Evolutionary conservation across 1,140 invertebrate species (phyloP).

Genomic region (Tetramorium alpestre): DNA sequence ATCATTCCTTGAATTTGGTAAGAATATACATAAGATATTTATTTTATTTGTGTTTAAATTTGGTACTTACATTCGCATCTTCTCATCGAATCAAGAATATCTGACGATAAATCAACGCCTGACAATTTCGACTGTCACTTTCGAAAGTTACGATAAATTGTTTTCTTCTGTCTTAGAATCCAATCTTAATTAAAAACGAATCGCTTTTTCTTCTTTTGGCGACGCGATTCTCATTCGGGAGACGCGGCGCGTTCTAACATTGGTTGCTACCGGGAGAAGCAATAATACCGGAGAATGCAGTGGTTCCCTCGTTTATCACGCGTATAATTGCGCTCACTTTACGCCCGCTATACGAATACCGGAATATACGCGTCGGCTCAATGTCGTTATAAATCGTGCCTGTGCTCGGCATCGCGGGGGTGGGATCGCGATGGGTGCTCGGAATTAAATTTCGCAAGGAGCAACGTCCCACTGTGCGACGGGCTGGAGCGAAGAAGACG

Average conservation of each 20-base stretch:
- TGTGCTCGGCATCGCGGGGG: slow-evolving; percentile 4
- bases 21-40: background rate
- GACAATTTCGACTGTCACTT: background rate
- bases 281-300: slow-evolving; percentile 57
- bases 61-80: background rate
- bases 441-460: slow-evolving; percentile 58
- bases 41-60: background rate
- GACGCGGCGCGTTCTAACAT: slow-evolving; percentile 20
- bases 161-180: background rate
- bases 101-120: background rate
- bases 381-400: slow-evolving; percentile 58
- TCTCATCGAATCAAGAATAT: background rate
- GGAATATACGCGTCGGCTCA: slow-evolving; percentile 56
- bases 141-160: background rate
- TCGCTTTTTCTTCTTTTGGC: background rate
- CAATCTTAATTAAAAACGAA: slow-evolving; percentile 23
- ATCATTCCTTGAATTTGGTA: background rate
- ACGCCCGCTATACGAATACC: slow-evolving; percentile 48
- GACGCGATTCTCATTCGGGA: background rate
- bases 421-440: slow-evolving; percentile 41
- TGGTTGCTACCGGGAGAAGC: slow-evolving; percentile 10
- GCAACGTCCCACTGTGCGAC: slow-evolving; percentile 38
- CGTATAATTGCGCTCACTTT: slow-evolving; percentile 56
- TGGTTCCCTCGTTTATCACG: slow-evolving; percentile 56
- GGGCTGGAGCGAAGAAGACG: slow-evolving; percentile 54